A percentile compares a stretch with the other conserved stretches of the same genome.
phyloP scores from a whole-genome alignment of 2,797 vertebrate genomes.

The Thalassophryne amazonica region DNA sequence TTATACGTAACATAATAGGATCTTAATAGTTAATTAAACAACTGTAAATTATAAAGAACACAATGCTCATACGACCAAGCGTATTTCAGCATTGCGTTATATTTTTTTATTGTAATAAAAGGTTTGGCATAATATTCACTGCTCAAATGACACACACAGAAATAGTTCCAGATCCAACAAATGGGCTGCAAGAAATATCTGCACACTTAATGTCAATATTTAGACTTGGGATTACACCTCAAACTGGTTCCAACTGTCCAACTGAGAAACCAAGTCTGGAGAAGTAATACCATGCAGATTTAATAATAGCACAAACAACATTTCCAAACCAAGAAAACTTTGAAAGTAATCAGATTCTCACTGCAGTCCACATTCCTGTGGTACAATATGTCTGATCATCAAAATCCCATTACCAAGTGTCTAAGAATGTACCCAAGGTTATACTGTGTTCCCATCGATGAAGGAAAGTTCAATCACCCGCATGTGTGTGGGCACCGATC shows the following conservation, averaged over 20 bases:
- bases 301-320: not conserved
- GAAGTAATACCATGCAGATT: not conserved
- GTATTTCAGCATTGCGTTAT: too few relatives aligned
- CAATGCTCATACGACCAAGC: too few relatives aligned
- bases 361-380: not conserved
- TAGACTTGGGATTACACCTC: slow-evolving; percentile 27
- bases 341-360: slow-evolving; percentile 8
- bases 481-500: slow-evolving; percentile 4
- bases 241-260: slow-evolving; percentile 25
- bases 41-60: too few relatives aligned
- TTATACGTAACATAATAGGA: too few relatives aligned
- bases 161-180: not conserved
- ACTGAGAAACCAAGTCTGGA: not conserved
- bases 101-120: too few relatives aligned
- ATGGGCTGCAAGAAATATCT: slow-evolving; percentile 11
- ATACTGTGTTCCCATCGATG: slow-evolving; percentile 2
- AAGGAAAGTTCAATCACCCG: too few relatives aligned
- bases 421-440: slow-evolving; percentile 52
- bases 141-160: not conserved
- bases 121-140: not conserved
- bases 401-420: slow-evolving; percentile 40
- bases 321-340: slow-evolving; percentile 18
- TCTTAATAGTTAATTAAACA: too few relatives aligned
- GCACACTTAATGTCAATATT: slow-evolving; percentile 19
- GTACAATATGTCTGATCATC: slow-evolving; percentile 13